Conservation (phyloP, 2,113 vertebrate species). For the Stomatorhinus ivindoensis region DNA sequence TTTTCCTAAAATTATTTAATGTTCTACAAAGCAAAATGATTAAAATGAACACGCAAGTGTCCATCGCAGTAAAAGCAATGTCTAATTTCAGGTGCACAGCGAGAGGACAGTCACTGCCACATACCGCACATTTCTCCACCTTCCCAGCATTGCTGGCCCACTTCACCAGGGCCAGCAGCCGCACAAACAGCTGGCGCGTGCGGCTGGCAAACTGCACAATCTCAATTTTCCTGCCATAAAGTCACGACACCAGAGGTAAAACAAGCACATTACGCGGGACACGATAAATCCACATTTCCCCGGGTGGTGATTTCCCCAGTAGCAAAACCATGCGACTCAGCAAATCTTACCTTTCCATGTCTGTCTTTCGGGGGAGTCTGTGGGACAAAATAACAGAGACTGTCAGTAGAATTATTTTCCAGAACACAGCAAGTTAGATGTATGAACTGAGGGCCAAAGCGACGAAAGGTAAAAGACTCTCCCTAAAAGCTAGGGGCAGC, state of each 20-base stretch:
- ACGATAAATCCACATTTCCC: not conserved
- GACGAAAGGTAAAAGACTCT: not conserved
- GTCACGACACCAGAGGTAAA: not conserved
- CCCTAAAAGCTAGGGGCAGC: not conserved
- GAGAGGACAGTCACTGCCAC: constrained; percentile 34
- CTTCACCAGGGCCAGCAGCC: constrained; percentile 88
- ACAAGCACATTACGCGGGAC: not conserved
- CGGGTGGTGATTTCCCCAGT: not conserved
- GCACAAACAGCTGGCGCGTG: constrained; percentile 93
- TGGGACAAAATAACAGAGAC: constrained; percentile 25
- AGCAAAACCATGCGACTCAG: not conserved
- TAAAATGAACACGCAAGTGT: not conserved
- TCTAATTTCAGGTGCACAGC: not conserved
- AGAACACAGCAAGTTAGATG: not conserved
- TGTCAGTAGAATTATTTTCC: not conserved
- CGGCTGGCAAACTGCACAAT: constrained; percentile 98
- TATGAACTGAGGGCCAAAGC: not conserved
- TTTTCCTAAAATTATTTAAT: not conserved
- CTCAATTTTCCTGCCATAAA: constrained; percentile 85
- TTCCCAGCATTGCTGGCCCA: constrained; percentile 98
- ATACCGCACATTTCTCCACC: constrained; percentile 97
- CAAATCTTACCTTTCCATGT: constrained; percentile 85
- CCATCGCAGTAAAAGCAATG: not conserved
- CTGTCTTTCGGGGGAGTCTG: constrained; percentile 92
- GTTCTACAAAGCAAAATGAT: not conserved